Evolutionary conservation across 2,113 vertebrate species (phyloP), one percentile per base, ranked within the genome.

Genomic region (Hypomesus transpacificus): DNA sequence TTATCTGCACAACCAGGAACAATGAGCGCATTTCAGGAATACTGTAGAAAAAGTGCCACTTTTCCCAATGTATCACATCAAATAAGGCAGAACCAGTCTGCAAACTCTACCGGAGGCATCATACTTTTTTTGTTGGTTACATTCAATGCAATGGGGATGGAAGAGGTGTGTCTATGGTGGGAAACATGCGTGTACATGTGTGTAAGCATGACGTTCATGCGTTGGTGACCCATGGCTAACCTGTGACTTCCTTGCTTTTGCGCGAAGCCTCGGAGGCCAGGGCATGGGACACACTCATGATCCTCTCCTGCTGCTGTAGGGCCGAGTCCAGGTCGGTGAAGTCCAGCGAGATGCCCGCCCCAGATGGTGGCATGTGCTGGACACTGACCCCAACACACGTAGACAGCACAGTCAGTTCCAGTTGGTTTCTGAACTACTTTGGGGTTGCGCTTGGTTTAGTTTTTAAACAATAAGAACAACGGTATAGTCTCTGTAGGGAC

Each of bases 201-300:
- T 56, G 60, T 70, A 22, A 63, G 73, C 68, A 16, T 61, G 31
- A 5, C 3, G 21, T 56, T 21, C 28, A 18, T 46, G 53, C 24
- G 62, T 57, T 60, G 14, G 17, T 7, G 50, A 0, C 0, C 34
- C 26, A 16, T 34, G 31, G 66, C 92, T 90, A 73, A 98, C 96
- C 96, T 94, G 96, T 94, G 3, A 96, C 94, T 84, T 95, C 92
- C 87, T 94, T 97, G 92, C 96, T 96, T 81, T 92, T 95, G 82
- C 92, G 93, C 7, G 96, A 98, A 64, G 96, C 96, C 90, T 98
- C 95, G 0, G 94, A 95, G 76, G 96, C 96, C 83, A 98, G 87
- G 2, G 93, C 89, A 0, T 94, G 94, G 76, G 96, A 98, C 76
- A 95, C 94, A 63, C 85, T 93, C 92, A 96, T 96, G 89, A 98